Evolutionary conservation across 2,888 invertebrate species (phyloP), one percentile per base, ranked within the genome.

Genomic region (Callosobruchus maculatus): DNA sequence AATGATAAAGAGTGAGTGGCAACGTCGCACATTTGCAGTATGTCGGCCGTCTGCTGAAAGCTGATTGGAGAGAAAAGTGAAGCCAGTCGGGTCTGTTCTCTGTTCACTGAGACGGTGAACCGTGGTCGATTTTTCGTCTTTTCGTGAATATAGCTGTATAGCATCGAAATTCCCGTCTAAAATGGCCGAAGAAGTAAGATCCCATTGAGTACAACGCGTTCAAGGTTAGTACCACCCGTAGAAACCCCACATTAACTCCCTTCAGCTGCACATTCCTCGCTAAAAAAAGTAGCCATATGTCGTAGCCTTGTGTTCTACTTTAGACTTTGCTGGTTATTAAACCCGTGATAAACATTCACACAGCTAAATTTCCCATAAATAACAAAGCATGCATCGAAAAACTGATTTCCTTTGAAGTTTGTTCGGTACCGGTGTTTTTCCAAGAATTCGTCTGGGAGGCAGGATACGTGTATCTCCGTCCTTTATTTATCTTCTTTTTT

Each of bases 221-320:
- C 22, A 22, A 21, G 68, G 68, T 68, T 68, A 68, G 22, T 21
- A 68, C 9, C 7, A 18, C 68, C 3, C 68, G 22, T 21, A 68
- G 22, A 68, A 68, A 21, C 21, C 21, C 18, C 21, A 68, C 2
- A 20, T 9, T 68, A 68, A 7, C 68, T 0, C 1, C 21, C 3
- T 68, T 22, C 21, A 68, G 22, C 7, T 68, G 22, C 7, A 68
- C 4, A 21, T 68, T 68, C 22, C 20, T 74, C 72, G 73, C 71
- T 73, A 75, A 75, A 78, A 74, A 77, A 77, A 79, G 81, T 76
- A 78, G 81, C 82, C 82, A 83, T 83, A 83, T 83, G 82, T 80
- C 77, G 76, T 75, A 75, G 75, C 77, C 80, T 79, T 80, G 79
- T 78, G 80, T 80, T 78, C 80, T 72, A 81, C 78, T 77, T 77